Conservation (phyloP, 2,113 vertebrate species). For the Rhineura floridana region DNA sequence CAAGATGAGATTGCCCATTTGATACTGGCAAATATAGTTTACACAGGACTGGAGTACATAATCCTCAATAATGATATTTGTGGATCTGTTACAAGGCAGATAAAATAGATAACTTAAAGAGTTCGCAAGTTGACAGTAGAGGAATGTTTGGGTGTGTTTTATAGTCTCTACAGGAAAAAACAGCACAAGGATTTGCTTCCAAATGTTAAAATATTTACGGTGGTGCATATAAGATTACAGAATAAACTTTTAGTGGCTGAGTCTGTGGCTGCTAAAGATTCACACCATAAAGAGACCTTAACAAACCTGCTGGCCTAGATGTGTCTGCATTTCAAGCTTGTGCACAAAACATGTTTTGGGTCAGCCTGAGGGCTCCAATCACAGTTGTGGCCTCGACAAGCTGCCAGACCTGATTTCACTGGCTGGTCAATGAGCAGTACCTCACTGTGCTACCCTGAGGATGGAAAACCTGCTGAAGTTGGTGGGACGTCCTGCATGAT, state of each 20-base stretch:
- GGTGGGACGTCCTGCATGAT: not conserved
- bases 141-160: not conserved
- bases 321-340: not conserved
- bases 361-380: constrained; percentile 2
- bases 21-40: not conserved
- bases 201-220: not conserved
- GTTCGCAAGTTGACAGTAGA: not conserved
- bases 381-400: constrained; percentile 2
- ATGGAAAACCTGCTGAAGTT: not conserved
- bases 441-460: not conserved
- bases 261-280: not conserved
- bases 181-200: not conserved
- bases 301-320: constrained; percentile 5
- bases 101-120: not conserved
- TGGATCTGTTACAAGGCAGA: not conserved
- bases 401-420: constrained; percentile 10
- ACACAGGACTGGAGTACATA: not conserved
- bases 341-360: not conserved
- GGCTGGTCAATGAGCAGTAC: not conserved
- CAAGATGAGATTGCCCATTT: not conserved
- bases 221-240: not conserved
- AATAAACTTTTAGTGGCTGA: not conserved
- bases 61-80: not conserved
- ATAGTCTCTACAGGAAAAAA: not conserved
- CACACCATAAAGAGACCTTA: not conserved